A percentile compares a stretch with the other conserved stretches of the same genome.
Conservation (phyloP, 2,113 vertebrate species). For the Eptesicus fuscus region DNA sequence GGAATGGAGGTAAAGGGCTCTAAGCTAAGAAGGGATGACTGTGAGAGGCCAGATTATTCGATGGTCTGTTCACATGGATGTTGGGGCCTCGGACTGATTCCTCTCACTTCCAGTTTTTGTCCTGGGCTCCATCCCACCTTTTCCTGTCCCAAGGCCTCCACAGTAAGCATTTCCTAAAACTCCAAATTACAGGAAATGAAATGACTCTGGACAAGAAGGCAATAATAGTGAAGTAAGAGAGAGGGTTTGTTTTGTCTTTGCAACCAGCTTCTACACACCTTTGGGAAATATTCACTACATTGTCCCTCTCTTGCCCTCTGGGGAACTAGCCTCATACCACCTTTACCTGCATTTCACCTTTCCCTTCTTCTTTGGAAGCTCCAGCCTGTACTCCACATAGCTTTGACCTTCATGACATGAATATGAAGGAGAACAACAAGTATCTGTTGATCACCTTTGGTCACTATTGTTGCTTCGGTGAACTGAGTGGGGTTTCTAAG, state of each 20-base stretch:
- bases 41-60: neutral
- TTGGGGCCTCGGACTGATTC: neutral
- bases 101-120: neutral
- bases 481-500: neutral
- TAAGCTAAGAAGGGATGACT: neutral
- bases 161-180: neutral
- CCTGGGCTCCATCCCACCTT: neutral
- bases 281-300: neutral
- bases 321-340: neutral
- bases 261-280: neutral
- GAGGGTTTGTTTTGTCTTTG: neutral
- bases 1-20: neutral
- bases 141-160: neutral
- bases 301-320: neutral
- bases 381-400: slow-evolving; percentile 85
- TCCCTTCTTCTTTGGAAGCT: slow-evolving; percentile 90
- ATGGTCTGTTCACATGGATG: neutral
- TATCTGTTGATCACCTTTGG: neutral
- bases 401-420: slow-evolving; percentile 85
- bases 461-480: neutral
- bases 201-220: neutral
- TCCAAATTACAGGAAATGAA: neutral
- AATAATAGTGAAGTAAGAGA: neutral
- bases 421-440: slow-evolving; percentile 83
- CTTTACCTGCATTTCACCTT: slow-evolving; percentile 84